Conservation (phyloP, 2,888 invertebrate species). For the Tachina grossa region DNA sequence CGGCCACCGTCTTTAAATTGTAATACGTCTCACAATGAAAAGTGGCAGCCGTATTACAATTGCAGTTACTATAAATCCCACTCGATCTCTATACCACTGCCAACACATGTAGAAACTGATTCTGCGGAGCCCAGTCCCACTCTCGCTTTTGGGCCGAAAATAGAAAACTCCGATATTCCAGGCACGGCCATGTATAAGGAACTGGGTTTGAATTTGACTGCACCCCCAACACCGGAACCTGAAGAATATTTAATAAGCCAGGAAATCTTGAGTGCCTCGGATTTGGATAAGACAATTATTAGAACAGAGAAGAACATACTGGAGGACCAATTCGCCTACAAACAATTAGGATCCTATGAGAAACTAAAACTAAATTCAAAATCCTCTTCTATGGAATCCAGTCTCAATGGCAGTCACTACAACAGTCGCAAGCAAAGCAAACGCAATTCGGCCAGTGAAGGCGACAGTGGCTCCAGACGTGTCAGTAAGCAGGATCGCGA, state of each 20-base stretch:
- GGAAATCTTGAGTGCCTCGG: conserved; percentile 45
- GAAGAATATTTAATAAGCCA: conserved; percentile 34
- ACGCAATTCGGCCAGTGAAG: conserved; percentile 76
- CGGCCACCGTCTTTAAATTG: conserved; percentile 41
- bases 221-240: conserved; percentile 67
- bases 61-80: conserved; percentile 72
- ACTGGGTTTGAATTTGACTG: conserved; percentile 77
- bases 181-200: conserved; percentile 82
- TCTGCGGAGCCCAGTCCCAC: conserved; percentile 81
- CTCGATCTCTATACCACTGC: conserved; percentile 75
- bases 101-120: conserved; percentile 79
- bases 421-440: conserved; percentile 80
- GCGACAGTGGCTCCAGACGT: conserved; percentile 77
- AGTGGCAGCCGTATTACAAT: conserved; percentile 74
- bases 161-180: conserved; percentile 81
- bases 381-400: conserved; percentile 76
- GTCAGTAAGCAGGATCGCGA: conserved; percentile 82
- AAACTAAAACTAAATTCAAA: conserved; percentile 73
- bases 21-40: conserved; percentile 74
- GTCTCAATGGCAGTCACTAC: conserved; percentile 76
- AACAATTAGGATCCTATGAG: conserved; percentile 75
- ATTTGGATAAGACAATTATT: conserved; percentile 73
- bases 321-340: conserved; percentile 78
- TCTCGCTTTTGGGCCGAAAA: conserved; percentile 84
- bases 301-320: conserved; percentile 76